phyloP scores from a whole-genome alignment of 2,888 invertebrate species.

The Copidosoma aretas region DNA sequence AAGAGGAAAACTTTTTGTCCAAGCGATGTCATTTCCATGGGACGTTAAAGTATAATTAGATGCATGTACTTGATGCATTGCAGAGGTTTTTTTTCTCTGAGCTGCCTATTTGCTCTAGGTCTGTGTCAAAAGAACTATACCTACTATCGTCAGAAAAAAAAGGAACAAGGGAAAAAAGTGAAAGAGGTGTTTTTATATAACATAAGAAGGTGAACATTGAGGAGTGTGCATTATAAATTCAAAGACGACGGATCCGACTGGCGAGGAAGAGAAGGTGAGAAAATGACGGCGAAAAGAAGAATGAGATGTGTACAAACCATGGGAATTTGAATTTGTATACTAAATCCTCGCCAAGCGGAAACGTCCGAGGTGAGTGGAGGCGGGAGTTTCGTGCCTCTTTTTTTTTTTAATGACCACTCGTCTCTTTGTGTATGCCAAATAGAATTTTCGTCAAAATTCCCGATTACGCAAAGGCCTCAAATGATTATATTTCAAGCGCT shows the following conservation, averaged over 20 bases:
- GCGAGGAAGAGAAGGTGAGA: slow-evolving; percentile 5
- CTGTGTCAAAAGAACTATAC: not conserved
- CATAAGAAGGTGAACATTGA: no score
- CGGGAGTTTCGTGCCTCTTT: not conserved
- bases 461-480: no score
- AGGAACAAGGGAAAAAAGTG: not conserved
- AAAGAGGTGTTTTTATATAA: not conserved
- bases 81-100: no score
- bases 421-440: no score
- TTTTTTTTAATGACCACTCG: not conserved
- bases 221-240: no score
- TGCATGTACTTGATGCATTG: no score
- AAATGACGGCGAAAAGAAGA: slow-evolving; percentile 18
- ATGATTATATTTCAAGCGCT: no score
- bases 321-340: not conserved
- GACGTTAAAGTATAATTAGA: no score
- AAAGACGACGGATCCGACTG: not conserved
- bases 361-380: not conserved
- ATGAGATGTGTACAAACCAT: not conserved
- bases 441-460: no score
- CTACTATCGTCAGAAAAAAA: slow-evolving; percentile 2
- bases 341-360: not conserved
- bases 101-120: no score
- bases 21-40: no score
- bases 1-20: no score